Evolutionary conservation across 2,888 invertebrate genomes (phyloP).

Genomic region (Mesopsocus fuscifrons): DNA sequence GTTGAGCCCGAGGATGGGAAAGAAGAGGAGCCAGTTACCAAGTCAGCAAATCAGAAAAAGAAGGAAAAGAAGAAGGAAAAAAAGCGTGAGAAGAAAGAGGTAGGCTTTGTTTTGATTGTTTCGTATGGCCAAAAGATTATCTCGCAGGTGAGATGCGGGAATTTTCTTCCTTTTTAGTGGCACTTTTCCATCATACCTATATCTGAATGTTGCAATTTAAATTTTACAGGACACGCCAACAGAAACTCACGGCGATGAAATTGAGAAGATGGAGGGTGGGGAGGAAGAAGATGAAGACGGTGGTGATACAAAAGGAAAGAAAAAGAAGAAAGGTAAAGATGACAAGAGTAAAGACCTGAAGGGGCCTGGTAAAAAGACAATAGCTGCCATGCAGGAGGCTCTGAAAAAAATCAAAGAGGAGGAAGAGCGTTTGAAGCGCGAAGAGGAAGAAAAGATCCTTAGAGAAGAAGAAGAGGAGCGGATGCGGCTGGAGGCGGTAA

Average conservation of each 20-base stretch:
- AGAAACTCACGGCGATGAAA: constrained; percentile 11
- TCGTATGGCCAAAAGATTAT: too few species aligned
- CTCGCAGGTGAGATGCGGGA: too few species aligned
- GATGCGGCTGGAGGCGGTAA: constrained; percentile 49
- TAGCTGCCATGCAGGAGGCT: constrained; percentile 83
- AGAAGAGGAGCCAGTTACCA: constrained; percentile 39
- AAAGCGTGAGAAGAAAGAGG: constrained; percentile 47
- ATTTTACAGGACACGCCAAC: too few species aligned
- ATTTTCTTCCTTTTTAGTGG: too few species aligned
- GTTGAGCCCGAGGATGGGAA: constrained; percentile 36
- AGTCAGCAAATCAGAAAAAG: constrained; percentile 73
- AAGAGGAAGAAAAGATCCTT: constrained; percentile 63
- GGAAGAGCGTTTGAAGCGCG: constrained; percentile 51
- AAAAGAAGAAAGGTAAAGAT: constrained; percentile 20
- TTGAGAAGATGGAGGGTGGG: constrained; percentile 21
- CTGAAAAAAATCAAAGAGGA: constrained; percentile 77
- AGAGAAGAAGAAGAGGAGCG: constrained; percentile 54
- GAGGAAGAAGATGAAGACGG: constrained; percentile 28
- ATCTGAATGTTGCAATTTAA: too few species aligned
- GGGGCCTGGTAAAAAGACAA: constrained; percentile 67
- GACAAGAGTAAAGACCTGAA: constrained; percentile 24
- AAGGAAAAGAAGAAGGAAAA: constrained; percentile 75
- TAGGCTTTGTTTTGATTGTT: constrained; percentile 14
- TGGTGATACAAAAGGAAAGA: constrained; percentile 18
- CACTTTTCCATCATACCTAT: too few species aligned